Base-by-base conservation (phyloP, 2,113 vertebrate genomes). In the Hemiscyllium ocellatum region DNA sequence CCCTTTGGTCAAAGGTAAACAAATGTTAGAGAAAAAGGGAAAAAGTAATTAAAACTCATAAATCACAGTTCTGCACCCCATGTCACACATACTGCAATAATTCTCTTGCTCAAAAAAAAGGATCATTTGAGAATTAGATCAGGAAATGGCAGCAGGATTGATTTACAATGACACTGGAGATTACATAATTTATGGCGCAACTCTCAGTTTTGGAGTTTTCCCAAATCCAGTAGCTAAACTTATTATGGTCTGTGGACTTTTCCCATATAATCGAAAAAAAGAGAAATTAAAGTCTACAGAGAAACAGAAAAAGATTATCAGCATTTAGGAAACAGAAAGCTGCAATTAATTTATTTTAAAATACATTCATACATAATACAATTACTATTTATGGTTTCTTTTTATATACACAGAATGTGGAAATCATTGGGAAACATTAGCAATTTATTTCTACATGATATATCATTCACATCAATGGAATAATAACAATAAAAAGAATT, bases 41-140 rank as follows among this genome's bases (percentile, higher is more conserved):
- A 95, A 95, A 95, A 17, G 47, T 70, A 95, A 95, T 95, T 95
- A 95, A 95, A 95, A 70, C 37, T 50, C 69, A 76, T 95, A 95
- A 95, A 95, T 95, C 93, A 47, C 61, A 69, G 93, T 94, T 47
- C 19, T 70, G n/a, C 12, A 69, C 29, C 47, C 42, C n/a, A 52
- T 50, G 26, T 95, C 94, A 52, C 42, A 50, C 26, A 3, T 26
- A 70, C 94, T 72, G 24, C 42, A 95, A 4, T 72, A 42, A 47
- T 52, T 95, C 47, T 72, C 47, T 68, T 72, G 42, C 61, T 95
- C 42, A 47, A 72, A 47, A 70, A 94, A 26, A 61, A 61, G 50
- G 87, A 90, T 33, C 10, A 61, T 61, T 90, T 61, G 10, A 90
- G 47, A 93, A 70, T 76, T 72, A 95, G 24, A 95, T 24, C 22